These are phyloP conservation scores for Centropristis striata DNA, from an alignment of 2,113 vertebrate genomes.

Conservation along the genomic window DNA sequence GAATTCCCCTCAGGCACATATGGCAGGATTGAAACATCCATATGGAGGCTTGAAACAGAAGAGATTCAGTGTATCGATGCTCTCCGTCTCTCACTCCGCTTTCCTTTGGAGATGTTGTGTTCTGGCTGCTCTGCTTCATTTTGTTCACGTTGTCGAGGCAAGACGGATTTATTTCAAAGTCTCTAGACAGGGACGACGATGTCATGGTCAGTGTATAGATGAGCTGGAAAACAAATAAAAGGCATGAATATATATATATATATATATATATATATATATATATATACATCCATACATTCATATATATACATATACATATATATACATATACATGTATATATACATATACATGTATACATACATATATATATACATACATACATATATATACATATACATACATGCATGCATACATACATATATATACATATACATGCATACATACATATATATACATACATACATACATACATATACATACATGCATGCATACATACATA, in stretches of 20 bases:
- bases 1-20: conserved; percentile 67
- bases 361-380: too few species aligned
- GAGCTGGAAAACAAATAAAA: background rate
- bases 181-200: conserved; percentile 30
- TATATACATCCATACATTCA: background rate
- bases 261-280: too few species aligned
- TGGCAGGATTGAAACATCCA: conserved; percentile 68
- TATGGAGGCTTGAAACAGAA: conserved; percentile 53
- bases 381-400: too few species aligned
- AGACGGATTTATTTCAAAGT: conserved; percentile 23
- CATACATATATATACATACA: too few species aligned
- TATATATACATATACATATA: too few species aligned
- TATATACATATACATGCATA: too few species aligned
- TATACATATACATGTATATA: too few species aligned
- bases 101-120: conserved; percentile 42
- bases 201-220: conserved; percentile 14
- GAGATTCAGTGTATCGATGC: conserved; percentile 45
- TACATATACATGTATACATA: too few species aligned
- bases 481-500: too few species aligned
- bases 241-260: too few species aligned
- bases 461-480: too few species aligned
- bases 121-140: conserved; percentile 48
- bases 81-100: conserved; percentile 27
- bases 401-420: too few species aligned
- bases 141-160: conserved; percentile 27